Base-by-base conservation (phyloP, 2,113 vertebrate genomes). In the Trachemys scripta region DNA sequence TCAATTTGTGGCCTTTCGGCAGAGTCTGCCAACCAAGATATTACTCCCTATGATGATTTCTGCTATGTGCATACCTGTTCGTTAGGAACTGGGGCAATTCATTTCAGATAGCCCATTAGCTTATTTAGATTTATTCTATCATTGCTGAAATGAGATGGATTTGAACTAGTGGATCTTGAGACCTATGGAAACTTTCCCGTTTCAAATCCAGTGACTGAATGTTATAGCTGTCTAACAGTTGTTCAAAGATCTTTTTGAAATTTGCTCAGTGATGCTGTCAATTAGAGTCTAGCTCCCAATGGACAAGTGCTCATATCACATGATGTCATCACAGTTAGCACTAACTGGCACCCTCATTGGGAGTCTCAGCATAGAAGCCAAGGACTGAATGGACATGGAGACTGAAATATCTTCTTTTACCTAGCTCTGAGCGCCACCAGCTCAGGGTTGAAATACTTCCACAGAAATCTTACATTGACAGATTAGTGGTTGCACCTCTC, bases 81-180 rank as follows among this genome's bases (percentile, higher is more conserved):
- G 5, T 76, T 42, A 76, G 42, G 22, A 76, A 45, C 5, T 45
- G 38, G 72, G 19, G 38, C 22, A 12, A 42, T 38, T 76, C 17
- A 24, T 76, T 42, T 45, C n/a, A 92, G 50, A 20, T 88, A 85
- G 75, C 14, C 3, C 6, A 88, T 57, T 47, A 92, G 80, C 4
- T 86, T 72, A 38, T 72, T 72, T 72, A 72, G 65, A 72, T 38
- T 72, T 38, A 38, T 20, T 72, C 17, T 0, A 0, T 3, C 24
- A 5, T 57, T 85, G 80, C 82, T 89, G 78, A 62, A 42, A 22
- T 47, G 62, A 1, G 14, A 35, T 57, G 8, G 25, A 78, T 50
- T 47, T 29, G 35, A 75, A 72, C 3, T 78, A 27, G 6, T 14
- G 25, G 25, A 27, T 47, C 42, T 38, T 38, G 65, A 72, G 17